Evolutionary conservation across 2,888 invertebrate species (phyloP).

Genomic region (Oscheius sp.): DNA sequence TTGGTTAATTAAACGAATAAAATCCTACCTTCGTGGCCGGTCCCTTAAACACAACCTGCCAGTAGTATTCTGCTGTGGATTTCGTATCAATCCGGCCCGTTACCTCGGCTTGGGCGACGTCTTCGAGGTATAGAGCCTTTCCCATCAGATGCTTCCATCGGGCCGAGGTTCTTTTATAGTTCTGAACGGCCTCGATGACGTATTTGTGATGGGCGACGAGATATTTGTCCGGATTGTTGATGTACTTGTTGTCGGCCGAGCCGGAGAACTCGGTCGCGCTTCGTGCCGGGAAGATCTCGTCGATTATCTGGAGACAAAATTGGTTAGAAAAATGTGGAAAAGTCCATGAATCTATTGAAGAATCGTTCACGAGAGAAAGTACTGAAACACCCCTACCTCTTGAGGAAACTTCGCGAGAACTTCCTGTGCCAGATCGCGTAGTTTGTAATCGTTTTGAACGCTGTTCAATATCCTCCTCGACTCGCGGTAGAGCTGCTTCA

Average conservation of each 20-base stretch:
- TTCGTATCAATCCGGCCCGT: conserved; percentile 35
- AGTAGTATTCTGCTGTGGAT: conserved; percentile 28
- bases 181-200: conserved; percentile 90
- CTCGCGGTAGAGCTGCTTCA: conserved; percentile 91
- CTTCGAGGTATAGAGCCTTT: conserved; percentile 58
- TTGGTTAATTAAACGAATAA: not conserved
- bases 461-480: conserved; percentile 85
- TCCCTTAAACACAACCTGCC: conserved; percentile 45
- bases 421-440: conserved; percentile 58
- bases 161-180: conserved; percentile 86
- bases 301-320: conserved; percentile 37
- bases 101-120: conserved; percentile 51
- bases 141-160: conserved; percentile 82
- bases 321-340: not conserved
- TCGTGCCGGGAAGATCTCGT: conserved; percentile 50
- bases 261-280: conserved; percentile 48
- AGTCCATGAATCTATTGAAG: too few relatives aligned
- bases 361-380: too few relatives aligned
- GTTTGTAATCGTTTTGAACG: conserved; percentile 75
- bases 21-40: conserved; percentile 42
- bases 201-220: conserved; percentile 85
- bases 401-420: conserved; percentile 62
- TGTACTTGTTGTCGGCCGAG: conserved; percentile 29
- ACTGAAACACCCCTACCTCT: conserved; percentile 24
- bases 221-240: conserved; percentile 51